A percentile compares a stretch with the other conserved stretches of the same genome.
Conservation (phyloP, 2,888 invertebrate species). For the Phalera bucephala region DNA sequence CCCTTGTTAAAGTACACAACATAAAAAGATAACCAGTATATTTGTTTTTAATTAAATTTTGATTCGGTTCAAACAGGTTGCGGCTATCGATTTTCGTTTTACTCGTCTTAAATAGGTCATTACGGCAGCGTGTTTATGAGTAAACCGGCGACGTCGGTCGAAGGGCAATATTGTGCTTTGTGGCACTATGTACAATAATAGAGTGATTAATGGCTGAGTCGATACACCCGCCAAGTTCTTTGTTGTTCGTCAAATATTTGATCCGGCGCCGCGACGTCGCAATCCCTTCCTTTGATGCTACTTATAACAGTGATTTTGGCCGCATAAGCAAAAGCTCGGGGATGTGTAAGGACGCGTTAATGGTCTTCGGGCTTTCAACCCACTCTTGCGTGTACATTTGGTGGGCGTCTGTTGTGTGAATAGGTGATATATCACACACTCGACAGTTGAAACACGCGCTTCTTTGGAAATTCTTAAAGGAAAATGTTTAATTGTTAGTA, state of each 20-base stretch:
- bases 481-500: background rate
- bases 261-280: conserved; percentile 58
- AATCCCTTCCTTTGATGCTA: conserved; percentile 66
- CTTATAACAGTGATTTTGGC: conserved; percentile 44
- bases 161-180: conserved; percentile 76
- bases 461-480: background rate
- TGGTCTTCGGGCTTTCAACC: conserved; percentile 35
- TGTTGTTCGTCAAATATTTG: conserved; percentile 78
- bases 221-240: conserved; percentile 71
- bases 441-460: background rate
- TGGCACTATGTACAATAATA: conserved; percentile 69
- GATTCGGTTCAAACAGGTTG: conserved; percentile 38
- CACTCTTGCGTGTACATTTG: conserved; percentile 11
- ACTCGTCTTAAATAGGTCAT: conserved; percentile 72
- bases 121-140: conserved; percentile 70
- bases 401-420: conserved; percentile 16
- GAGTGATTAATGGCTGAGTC: conserved; percentile 76
- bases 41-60: conserved; percentile 27
- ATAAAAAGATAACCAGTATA: no score
- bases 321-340: conserved; percentile 32
- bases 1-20: no score
- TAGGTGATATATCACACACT: conserved; percentile 3
- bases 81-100: conserved; percentile 74
- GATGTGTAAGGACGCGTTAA: conserved; percentile 40
- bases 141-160: conserved; percentile 53